Conservation (phyloP, 2,113 vertebrate species). For the Guaruba guarouba region DNA sequence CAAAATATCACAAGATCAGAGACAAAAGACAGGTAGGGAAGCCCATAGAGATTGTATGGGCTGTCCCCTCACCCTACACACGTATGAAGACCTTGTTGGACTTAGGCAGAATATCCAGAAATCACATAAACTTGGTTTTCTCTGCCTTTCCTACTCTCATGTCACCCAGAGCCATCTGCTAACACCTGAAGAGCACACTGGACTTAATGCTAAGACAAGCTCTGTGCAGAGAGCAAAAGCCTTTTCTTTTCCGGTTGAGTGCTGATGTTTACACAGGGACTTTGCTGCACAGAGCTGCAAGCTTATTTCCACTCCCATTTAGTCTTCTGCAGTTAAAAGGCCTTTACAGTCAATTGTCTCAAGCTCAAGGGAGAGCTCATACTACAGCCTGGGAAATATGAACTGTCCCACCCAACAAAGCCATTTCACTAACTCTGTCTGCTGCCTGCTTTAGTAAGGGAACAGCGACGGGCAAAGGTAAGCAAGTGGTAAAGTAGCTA, state of each 20-base stretch:
- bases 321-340: background rate
- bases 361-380: background rate
- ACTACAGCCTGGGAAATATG: background rate
- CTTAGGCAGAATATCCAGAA: background rate
- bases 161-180: background rate
- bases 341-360: background rate
- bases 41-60: background rate
- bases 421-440: background rate
- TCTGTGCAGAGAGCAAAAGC: background rate
- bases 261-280: background rate
- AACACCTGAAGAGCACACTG: background rate
- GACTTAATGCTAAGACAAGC: background rate
- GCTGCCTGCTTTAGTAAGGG: background rate
- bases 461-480: fast-evolving
- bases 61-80: background rate
- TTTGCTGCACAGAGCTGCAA: background rate
- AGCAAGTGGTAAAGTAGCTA: background rate
- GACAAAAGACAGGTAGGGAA: background rate
- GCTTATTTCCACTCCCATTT: background rate
- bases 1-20: background rate
- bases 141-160: background rate
- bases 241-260: background rate
- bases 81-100: background rate
- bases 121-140: background rate
- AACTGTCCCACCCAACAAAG: background rate